A percentile compares a stretch with the other conserved stretches of the same genome.
phyloP scores from a whole-genome alignment of 2,113 vertebrate species.

The Ammodytes marinus region DNA sequence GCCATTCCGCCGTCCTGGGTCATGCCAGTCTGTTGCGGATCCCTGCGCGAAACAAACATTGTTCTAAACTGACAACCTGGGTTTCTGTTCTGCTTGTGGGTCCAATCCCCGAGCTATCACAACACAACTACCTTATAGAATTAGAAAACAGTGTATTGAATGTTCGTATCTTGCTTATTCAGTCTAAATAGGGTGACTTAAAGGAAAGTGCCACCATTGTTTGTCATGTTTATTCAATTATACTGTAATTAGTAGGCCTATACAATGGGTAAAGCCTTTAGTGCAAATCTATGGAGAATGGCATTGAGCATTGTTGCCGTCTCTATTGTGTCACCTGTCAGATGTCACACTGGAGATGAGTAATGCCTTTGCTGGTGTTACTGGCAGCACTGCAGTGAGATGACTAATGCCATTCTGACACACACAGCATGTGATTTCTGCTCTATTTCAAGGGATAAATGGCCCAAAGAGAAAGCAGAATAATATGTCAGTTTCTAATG shows the following conservation, averaged over 20 bases:
- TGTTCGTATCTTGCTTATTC: not conserved
- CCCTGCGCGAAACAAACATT: too few relatives aligned
- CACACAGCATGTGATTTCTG: conserved; percentile 53
- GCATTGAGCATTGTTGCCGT: not conserved
- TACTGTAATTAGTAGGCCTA: not conserved
- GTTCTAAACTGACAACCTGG: too few relatives aligned
- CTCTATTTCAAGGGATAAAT: conserved; percentile 69
- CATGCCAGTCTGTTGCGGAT: too few relatives aligned
- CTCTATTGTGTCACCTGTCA: conserved; percentile 25
- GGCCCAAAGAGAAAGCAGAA: conserved; percentile 48
- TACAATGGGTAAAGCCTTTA: not conserved
- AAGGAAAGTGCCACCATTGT: not conserved
- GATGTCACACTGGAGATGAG: conserved; percentile 42
- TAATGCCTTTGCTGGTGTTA: conserved; percentile 44
- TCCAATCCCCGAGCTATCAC: too few relatives aligned
- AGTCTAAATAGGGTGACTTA: not conserved
- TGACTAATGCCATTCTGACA: conserved; percentile 63
- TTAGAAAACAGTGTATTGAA: not conserved
- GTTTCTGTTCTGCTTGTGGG: too few relatives aligned
- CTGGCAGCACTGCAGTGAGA: conserved; percentile 39
- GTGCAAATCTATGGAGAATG: not conserved
- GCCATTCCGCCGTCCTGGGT: too few relatives aligned
- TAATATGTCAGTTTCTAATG: conserved; percentile 74
- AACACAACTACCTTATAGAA: too few relatives aligned
- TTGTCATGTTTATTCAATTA: too few relatives aligned